Evolutionary conservation across 2,113 vertebrate genomes (phyloP).

Genomic region (Sarotherodon lohbergeri): DNA sequence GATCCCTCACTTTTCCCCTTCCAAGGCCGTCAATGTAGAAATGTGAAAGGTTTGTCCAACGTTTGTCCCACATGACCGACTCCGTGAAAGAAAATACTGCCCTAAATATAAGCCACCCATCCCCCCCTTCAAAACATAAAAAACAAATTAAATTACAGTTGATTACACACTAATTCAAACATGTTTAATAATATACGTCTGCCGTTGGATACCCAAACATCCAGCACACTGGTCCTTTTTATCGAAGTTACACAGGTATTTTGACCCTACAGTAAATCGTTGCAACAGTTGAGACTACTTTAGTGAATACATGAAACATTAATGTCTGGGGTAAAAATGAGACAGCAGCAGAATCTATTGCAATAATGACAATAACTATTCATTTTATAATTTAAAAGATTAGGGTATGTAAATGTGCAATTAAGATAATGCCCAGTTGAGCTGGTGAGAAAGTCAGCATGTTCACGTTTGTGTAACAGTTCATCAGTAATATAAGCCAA

Average conservation of each 20-base stretch:
- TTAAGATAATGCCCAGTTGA: slow-evolving; percentile 77
- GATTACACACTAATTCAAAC: background rate
- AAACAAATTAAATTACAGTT: background rate
- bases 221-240: background rate
- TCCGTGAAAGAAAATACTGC: background rate
- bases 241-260: background rate
- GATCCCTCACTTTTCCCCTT: background rate
- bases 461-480: slow-evolving; percentile 90
- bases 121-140: background rate
- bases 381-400: slow-evolving; percentile 57
- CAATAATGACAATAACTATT: slow-evolving; percentile 59
- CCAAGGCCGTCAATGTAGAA: background rate
- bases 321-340: slow-evolving; percentile 18
- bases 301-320: slow-evolving; percentile 3
- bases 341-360: slow-evolving; percentile 47
- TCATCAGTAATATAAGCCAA: slow-evolving; percentile 99
- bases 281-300: slow-evolving; percentile 29
- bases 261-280: slow-evolving; percentile 6
- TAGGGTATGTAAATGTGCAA: slow-evolving; percentile 54
- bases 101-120: background rate
- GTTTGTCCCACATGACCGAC: background rate
- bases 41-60: background rate
- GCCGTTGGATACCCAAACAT: background rate
- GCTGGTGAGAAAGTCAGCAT: slow-evolving; percentile 86
- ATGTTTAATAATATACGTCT: background rate